Percentiles rank a stretch among this genome's conserved stretches.
Conservation (phyloP, 2,888 invertebrate genomes). For the Branchipolynoe longqiensis region DNA sequence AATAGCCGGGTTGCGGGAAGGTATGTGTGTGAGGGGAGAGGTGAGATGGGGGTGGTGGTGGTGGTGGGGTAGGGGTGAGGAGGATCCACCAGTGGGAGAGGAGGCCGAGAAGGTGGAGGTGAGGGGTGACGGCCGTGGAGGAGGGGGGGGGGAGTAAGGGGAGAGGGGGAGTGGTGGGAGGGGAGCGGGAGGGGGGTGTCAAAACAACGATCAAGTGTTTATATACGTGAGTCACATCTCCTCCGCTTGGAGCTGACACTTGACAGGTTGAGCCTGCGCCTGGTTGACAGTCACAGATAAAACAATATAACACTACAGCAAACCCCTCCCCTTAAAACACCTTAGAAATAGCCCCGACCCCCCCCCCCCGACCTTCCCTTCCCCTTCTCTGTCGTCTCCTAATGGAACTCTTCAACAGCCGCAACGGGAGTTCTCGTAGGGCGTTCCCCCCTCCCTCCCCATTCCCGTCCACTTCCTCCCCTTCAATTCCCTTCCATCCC, state of each 20-base stretch:
- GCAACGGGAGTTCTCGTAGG: background rate
- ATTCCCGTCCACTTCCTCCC: background rate
- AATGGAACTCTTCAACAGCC: background rate
- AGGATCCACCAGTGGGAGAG: no score
- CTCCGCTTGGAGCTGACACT: no score
- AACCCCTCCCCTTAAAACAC: background rate
- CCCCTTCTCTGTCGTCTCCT: no score
- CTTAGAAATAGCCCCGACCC: background rate
- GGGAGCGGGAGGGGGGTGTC: slow-evolving; percentile 42
- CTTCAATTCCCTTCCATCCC: background rate
- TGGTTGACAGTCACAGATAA: no score
- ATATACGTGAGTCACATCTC: slow-evolving; percentile 32
- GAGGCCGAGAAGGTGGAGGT: background rate
- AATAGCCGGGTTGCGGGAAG: background rate
- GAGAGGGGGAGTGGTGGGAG: slow-evolving; percentile 13
- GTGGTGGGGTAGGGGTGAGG: no score
- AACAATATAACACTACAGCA: background rate
- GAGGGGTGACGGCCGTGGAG: background rate
- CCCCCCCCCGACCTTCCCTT: no score
- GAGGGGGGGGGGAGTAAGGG: background rate
- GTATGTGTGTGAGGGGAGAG: no score
- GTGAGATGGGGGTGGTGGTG: no score
- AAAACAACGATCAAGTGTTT: slow-evolving; percentile 54
- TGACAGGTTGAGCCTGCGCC: no score
- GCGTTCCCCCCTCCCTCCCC: background rate